Conservation (phyloP, 2,113 vertebrate species). For the Labeo rohita region DNA sequence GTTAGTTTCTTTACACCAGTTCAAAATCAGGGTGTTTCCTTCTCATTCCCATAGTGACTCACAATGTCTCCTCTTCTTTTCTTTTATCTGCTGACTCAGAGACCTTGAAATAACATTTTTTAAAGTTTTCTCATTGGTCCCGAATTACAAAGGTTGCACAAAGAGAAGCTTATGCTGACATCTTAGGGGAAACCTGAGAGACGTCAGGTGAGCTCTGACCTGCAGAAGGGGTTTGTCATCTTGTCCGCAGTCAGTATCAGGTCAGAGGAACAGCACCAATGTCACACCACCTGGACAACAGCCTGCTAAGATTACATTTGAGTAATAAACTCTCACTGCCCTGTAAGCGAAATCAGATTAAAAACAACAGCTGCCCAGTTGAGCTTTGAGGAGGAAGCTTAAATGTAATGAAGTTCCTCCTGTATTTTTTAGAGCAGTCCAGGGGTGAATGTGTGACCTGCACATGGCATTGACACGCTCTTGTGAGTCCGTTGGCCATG, state of each 20-base stretch:
- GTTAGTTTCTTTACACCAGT: background rate
- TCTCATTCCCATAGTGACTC: background rate
- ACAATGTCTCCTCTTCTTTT: background rate
- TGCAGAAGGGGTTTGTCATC: background rate
- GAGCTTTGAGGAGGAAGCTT: background rate
- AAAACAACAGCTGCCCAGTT: background rate
- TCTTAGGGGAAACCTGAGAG: background rate
- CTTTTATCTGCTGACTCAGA: background rate
- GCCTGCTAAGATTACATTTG: background rate
- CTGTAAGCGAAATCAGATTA: background rate
- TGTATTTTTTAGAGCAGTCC: background rate
- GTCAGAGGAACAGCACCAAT: background rate
- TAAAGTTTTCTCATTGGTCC: background rate
- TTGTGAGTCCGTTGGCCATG: background rate
- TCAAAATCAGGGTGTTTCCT: background rate
- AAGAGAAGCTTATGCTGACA: background rate
- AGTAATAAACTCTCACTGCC: background rate
- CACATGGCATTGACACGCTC: background rate
- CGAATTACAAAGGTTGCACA: background rate
- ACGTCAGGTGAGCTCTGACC: background rate
- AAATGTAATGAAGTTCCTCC: background rate
- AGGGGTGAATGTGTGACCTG: background rate
- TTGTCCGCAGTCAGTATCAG: conserved; percentile 10
- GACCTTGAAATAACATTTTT: background rate
- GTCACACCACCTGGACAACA: background rate